Conservation (phyloP, 1,140 invertebrate genomes). For the Scaptomyza hsui region DNA sequence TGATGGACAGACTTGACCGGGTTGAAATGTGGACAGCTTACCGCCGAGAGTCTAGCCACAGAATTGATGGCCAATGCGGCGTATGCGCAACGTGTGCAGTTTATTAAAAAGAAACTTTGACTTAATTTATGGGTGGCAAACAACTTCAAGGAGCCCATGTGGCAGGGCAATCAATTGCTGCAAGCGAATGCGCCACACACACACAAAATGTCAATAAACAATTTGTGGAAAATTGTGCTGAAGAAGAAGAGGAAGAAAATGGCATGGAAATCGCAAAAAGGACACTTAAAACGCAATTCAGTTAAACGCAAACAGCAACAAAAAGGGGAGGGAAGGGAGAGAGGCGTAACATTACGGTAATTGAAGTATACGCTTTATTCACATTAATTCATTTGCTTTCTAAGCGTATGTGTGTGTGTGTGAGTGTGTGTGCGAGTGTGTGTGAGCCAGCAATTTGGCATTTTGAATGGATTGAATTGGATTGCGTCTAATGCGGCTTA, state of each 20-base stretch:
- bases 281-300: constrained; percentile 74
- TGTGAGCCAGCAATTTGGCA: constrained; percentile 59
- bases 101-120: constrained; percentile 70
- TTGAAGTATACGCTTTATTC: constrained; percentile 43
- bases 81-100: constrained; percentile 77
- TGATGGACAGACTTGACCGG: constrained; percentile 2
- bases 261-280: constrained; percentile 7
- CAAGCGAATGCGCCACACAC: constrained; percentile 65
- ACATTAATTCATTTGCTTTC: constrained; percentile 39
- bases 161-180: constrained; percentile 70
- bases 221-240: constrained; percentile 57
- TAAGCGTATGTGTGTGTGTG: constrained; percentile 16
- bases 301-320: constrained; percentile 63
- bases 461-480: constrained; percentile 68
- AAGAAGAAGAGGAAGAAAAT: constrained; percentile 5
- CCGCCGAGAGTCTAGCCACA: constrained; percentile 1
- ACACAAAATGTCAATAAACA: constrained; percentile 76
- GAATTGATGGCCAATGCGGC: constrained; percentile 47
- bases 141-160: constrained; percentile 4
- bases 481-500: constrained; percentile 58
- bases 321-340: background rate
- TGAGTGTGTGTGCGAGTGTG: constrained; percentile 11
- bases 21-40: no score
- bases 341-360: constrained; percentile 40
- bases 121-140: constrained; percentile 59